These are phyloP conservation scores for Brenthis daphne DNA, from an alignment of 2,888 invertebrate species.

Conservation along the genomic window DNA sequence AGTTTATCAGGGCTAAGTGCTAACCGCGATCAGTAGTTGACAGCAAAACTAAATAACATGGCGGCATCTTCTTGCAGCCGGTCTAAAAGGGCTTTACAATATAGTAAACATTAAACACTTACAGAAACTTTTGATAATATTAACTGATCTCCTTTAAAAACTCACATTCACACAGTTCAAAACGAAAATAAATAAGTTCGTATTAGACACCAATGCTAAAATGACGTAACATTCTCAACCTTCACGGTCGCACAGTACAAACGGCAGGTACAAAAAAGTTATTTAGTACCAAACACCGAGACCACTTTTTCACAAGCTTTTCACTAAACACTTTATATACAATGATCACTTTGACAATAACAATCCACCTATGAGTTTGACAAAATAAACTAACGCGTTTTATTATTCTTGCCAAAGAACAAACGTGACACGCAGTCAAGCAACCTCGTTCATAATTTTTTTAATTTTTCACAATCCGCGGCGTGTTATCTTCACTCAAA, in stretches of 20 bases:
- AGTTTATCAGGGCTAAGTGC: slow-evolving; percentile 59
- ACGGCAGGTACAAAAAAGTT: slow-evolving; percentile 61
- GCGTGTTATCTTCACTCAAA: slow-evolving; percentile 46
- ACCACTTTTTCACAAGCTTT: slow-evolving; percentile 48
- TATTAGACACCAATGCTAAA: slow-evolving; percentile 75
- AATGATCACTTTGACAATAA: slow-evolving; percentile 50
- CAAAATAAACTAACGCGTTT: slow-evolving; percentile 69
- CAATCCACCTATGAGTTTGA: slow-evolving; percentile 48
- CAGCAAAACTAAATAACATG: slow-evolving; percentile 81
- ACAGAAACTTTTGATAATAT: slow-evolving; percentile 51
- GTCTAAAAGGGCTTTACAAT: slow-evolving; percentile 61
- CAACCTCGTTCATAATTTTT: slow-evolving; percentile 61
- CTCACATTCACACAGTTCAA: slow-evolving; percentile 56
- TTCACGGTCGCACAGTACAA: slow-evolving; percentile 79
- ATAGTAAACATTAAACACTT: slow-evolving; percentile 59
- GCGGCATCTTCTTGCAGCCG: slow-evolving; percentile 80
- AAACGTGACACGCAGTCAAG: slow-evolving; percentile 83
- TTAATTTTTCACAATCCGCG: slow-evolving; percentile 50
- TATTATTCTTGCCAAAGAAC: slow-evolving; percentile 69
- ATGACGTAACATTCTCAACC: slow-evolving; percentile 83
- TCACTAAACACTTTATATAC: slow-evolving; percentile 50
- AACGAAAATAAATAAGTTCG: slow-evolving; percentile 64
- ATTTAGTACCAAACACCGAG: slow-evolving; percentile 46
- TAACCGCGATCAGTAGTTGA: slow-evolving; percentile 71
- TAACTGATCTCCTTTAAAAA: slow-evolving; percentile 53